phyloP scores from a whole-genome alignment of 1,140 invertebrate genomes.

The Papilio machaon region DNA sequence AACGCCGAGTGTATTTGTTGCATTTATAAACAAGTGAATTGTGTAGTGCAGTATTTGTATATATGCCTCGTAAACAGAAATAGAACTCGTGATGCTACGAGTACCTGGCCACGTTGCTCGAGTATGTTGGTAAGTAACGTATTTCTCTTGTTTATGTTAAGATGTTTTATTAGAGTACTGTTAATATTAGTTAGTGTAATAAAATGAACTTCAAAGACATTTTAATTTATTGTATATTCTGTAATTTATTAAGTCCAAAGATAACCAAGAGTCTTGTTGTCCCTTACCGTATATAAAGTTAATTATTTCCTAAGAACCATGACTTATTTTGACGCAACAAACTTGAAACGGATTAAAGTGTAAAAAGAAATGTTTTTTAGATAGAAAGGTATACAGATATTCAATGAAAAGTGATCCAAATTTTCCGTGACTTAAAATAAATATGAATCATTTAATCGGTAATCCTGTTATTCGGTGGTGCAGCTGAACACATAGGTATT shows the following conservation, averaged over 20 bases:
- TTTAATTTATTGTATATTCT: neutral
- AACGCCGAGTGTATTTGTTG: no score
- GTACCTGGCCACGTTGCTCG: neutral
- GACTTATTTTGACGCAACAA: neutral
- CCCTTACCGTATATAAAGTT: slow-evolving; percentile 20
- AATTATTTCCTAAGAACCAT: neutral
- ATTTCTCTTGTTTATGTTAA: neutral
- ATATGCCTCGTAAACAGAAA: no score
- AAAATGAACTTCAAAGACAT: neutral
- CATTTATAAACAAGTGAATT: no score
- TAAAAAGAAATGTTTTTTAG: neutral
- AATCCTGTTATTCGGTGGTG: slow-evolving; percentile 38
- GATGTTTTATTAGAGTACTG: neutral
- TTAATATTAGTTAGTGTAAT: neutral
- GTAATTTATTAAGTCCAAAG: neutral
- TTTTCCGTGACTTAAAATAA: neutral
- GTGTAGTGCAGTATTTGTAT: no score
- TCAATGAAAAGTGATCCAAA: neutral
- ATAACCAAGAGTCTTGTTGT: neutral
- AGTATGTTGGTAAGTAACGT: neutral
- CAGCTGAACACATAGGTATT: slow-evolving; percentile 43
- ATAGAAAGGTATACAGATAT: neutral
- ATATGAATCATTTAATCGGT: slow-evolving; percentile 39
- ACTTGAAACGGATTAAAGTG: neutral
- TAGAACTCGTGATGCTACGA: neutral